Conservation (phyloP, 1,140 invertebrate species). For the Neodiprion virginianus region DNA sequence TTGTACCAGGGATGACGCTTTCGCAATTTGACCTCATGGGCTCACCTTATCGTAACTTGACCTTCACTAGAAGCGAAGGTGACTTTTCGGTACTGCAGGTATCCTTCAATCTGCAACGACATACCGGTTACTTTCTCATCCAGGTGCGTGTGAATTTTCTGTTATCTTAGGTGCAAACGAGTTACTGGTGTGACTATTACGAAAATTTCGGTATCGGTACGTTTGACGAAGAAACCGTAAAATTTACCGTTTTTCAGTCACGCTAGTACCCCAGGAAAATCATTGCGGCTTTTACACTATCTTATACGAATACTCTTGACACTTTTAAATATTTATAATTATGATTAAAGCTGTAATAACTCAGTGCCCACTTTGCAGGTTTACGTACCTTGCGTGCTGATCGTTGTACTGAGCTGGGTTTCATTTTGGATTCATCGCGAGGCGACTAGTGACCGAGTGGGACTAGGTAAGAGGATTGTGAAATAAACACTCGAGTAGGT, state of each 20-base stretch:
- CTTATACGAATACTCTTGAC: too few species aligned
- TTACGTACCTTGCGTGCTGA: conserved; percentile 92
- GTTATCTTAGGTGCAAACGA: conserved; percentile 65
- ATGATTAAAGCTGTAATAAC: too few species aligned
- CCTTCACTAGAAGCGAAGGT: conserved; percentile 79
- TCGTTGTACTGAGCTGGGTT: conserved; percentile 95
- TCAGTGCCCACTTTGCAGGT: conserved; percentile 63
- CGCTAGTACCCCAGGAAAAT: too few species aligned
- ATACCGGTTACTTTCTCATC: conserved; percentile 93
- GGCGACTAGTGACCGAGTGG: conserved; percentile 82
- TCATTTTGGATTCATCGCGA: conserved; percentile 97
- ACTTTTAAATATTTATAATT: too few species aligned
- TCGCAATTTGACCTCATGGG: conserved; percentile 92
- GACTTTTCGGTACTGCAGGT: conserved; percentile 90
- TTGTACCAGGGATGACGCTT: conserved; percentile 87
- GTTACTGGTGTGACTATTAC: conserved; percentile 60
- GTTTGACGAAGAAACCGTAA: too few species aligned
- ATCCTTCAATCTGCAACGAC: conserved; percentile 89
- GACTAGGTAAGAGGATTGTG: conserved; percentile 65
- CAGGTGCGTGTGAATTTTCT: conserved; percentile 67
- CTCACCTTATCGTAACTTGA: conserved; percentile 82
- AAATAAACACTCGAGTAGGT: too few species aligned
- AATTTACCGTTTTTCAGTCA: too few species aligned
- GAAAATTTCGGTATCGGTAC: too few species aligned
- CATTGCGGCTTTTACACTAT: too few species aligned